Percentiles rank a stretch among this genome's conserved stretches.
Evolutionary conservation across 2,888 invertebrate genomes (phyloP).

Genomic region (Caenorhabditis doughertyi): DNA sequence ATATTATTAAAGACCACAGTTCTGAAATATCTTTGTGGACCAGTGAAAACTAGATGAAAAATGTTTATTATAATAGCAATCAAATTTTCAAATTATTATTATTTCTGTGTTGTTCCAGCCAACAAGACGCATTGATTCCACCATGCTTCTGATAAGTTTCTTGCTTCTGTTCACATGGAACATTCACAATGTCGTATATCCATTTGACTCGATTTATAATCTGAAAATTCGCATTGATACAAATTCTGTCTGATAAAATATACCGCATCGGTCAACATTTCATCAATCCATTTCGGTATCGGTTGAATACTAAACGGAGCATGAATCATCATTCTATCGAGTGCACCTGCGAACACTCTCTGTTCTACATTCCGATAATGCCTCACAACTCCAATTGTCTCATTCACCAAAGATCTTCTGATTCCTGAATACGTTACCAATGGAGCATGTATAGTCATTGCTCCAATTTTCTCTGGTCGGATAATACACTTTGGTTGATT

Average conservation of each 20-base stretch:
- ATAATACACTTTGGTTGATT: conserved; percentile 53
- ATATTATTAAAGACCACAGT: no score
- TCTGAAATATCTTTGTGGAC: no score
- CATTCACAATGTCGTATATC: conserved; percentile 30
- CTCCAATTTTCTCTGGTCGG: conserved; percentile 48
- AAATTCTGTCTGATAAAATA: no score
- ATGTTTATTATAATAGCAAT: not conserved
- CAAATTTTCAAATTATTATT: not conserved
- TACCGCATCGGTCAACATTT: conserved; percentile 14
- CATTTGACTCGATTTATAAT: conserved; percentile 40
- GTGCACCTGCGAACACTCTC: conserved; percentile 34
- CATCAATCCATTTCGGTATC: conserved; percentile 34
- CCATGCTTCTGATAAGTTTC: conserved; percentile 16
- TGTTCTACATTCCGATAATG: conserved; percentile 51
- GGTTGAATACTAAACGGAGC: conserved; percentile 35
- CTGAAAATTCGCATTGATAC: conserved; percentile 19
- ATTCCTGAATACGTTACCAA: conserved; percentile 25
- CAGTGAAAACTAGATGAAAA: not conserved
- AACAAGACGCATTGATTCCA: conserved; percentile 41
- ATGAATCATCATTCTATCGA: conserved; percentile 37
- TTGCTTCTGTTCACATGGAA: conserved; percentile 27
- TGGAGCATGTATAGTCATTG: conserved; percentile 51
- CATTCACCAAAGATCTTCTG: conserved; percentile 25
- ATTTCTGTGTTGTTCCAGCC: conserved; percentile 19
- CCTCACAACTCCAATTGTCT: conserved; percentile 43